A percentile compares a stretch with the other conserved stretches of the same genome.
Evolutionary conservation across 2,113 vertebrate genomes (phyloP).

Genomic region (Marmota flaviventris): DNA sequence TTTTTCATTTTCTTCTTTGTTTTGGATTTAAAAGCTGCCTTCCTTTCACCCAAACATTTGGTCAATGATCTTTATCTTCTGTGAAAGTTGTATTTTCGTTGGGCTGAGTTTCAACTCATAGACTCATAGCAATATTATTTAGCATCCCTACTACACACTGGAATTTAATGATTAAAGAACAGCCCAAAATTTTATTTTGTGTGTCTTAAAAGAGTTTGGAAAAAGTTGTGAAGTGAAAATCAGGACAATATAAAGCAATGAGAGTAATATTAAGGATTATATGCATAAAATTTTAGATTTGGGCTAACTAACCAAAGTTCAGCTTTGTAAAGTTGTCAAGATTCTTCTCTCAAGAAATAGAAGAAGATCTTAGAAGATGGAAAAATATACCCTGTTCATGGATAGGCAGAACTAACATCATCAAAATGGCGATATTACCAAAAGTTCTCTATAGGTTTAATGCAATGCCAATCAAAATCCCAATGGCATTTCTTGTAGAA

Average conservation of each 20-base stretch:
- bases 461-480: too few species aligned
- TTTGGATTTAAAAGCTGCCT: constrained; percentile 29
- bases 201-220: not conserved
- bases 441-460: too few species aligned
- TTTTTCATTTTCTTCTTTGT: constrained; percentile 30
- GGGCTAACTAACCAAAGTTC: not conserved
- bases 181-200: not conserved
- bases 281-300: constrained; percentile 6
- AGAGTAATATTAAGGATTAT: not conserved
- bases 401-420: too few species aligned
- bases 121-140: not conserved
- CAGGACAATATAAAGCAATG: not conserved
- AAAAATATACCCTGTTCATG: too few species aligned
- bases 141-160: not conserved
- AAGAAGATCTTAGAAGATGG: too few species aligned
- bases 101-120: not conserved
- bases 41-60: constrained; percentile 4
- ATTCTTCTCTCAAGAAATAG: not conserved
- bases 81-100: not conserved
- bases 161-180: not conserved
- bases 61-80: not conserved
- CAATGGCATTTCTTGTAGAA: too few species aligned
- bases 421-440: too few species aligned
- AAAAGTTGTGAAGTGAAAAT: not conserved
- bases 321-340: constrained; percentile 18